These are phyloP conservation scores for Isotomurus palustris DNA, from an alignment of 2,888 invertebrate species.

Conservation along the genomic window DNA sequence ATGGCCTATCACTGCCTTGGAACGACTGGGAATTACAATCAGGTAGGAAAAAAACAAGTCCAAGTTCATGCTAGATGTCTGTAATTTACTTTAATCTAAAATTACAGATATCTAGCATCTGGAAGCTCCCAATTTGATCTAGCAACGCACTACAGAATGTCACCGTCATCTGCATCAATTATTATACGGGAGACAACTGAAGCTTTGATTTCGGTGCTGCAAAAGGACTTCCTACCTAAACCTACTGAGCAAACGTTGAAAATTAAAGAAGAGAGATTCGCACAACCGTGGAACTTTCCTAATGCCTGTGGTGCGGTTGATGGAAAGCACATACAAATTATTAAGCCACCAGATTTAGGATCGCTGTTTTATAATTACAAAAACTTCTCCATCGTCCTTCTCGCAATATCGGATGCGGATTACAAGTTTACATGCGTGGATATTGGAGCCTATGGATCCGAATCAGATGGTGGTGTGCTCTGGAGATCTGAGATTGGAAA, in stretches of 20 bases:
- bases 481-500: constrained; percentile 9
- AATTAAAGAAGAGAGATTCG: constrained; percentile 1
- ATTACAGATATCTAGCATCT: too few relatives aligned
- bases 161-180: constrained; percentile 7
- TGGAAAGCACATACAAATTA: constrained; percentile 22
- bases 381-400: constrained; percentile 15
- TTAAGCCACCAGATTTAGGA: constrained; percentile 2
- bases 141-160: constrained; percentile 8
- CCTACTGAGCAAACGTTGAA: constrained; percentile 6
- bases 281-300: constrained; percentile 22
- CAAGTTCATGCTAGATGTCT: neutral
- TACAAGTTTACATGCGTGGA: constrained; percentile 21
- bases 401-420: constrained; percentile 16
- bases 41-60: neutral
- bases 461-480: constrained; percentile 24
- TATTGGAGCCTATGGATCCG: constrained; percentile 21
- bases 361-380: constrained; percentile 26
- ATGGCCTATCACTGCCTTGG: too few relatives aligned
- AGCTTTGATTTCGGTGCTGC: neutral
- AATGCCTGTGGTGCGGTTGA: constrained; percentile 21
- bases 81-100: too few relatives aligned
- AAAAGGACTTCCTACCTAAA: constrained; percentile 4
- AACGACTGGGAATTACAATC: neutral
- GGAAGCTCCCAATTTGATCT: too few relatives aligned
- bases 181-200: constrained; percentile 9